A percentile compares a stretch with the other conserved stretches of the same genome.
phyloP scores from a whole-genome alignment of 2,797 vertebrate species.

The Myotis vivesi region DNA sequence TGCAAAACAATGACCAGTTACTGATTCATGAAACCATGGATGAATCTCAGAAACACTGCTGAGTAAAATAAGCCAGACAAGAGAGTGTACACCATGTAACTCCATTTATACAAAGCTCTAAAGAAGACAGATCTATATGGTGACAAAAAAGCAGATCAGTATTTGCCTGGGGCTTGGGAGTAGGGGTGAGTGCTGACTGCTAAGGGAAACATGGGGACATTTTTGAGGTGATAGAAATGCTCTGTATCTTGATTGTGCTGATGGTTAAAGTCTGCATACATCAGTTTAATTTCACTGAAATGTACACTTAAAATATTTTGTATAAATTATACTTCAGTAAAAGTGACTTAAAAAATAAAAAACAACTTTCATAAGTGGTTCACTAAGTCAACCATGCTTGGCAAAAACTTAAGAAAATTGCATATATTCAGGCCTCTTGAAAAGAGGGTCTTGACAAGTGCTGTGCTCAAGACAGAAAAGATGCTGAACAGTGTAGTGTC shows the following conservation, averaged over 20 bases:
- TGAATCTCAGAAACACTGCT: conserved; percentile 9
- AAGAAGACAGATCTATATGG: neutral
- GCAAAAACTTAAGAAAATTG: neutral
- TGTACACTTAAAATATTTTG: neutral
- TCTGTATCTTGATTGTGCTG: neutral
- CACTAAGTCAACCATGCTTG: neutral
- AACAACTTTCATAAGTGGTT: neutral
- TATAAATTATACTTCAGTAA: conserved; percentile 8
- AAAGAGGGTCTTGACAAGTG: neutral
- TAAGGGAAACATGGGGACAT: neutral
- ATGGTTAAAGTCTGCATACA: neutral
- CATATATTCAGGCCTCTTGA: neutral
- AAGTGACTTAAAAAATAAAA: conserved; percentile 11
- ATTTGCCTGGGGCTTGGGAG: neutral
- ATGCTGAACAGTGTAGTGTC: neutral
- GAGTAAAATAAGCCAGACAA: neutral
- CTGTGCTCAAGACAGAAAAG: neutral
- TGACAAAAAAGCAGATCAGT: neutral
- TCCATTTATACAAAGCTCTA: neutral
- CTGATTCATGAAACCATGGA: neutral
- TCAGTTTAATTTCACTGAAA: conserved; percentile 5
- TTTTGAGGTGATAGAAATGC: neutral
- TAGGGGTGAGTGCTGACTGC: neutral
- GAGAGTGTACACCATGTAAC: neutral
- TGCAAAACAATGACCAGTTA: neutral